Base-by-base conservation (phyloP, 2,888 invertebrate species). In the Drosophila lutescens region DNA sequence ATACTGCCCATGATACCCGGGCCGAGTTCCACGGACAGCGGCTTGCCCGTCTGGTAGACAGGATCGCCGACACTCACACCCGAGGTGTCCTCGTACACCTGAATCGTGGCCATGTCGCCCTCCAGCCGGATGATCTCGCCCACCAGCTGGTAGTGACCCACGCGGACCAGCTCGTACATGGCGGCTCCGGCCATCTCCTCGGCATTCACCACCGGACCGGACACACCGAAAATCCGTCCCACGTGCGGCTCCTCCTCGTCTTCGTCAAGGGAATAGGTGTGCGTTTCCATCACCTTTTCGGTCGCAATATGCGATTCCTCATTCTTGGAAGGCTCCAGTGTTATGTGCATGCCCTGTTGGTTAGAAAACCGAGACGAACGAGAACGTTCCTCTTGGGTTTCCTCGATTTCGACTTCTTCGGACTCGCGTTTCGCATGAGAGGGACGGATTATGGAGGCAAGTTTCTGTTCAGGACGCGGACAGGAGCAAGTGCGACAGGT, bases 41-140 rank as follows among this genome's bases (percentile, higher is more conserved):
- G 99, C 93, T 99, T 99, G 78, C 99, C 99, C 0, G 99, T 99
- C 90, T 99, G 94, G 76, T 98, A 94, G 12, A 99, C 99, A 47
- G 99, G 99, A 93, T 99, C 99, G 20, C 99, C 99, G 2, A 99
- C 99, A 8, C 99, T 99, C 26, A 99, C 99, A 84, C 99, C 99
- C 49, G 99, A 99, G 81, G 97, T 98, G 93, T 98, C 97, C 91
- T 98, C 97, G 92, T 98, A 98, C 79, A 98, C 99, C 95, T 99
- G 99, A 92, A 99, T 99, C 84, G 99, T 99, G 72, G 99, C 99
- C 96, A 98, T 97, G 93, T 99, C 99, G 67, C 99, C 99, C 93
- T 99, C 99, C 71, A 99, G 94, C 92, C 99, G 96, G 93, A 99
- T 99, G 93, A 99, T 99, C 94, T 99, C 99, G 78, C 99, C 99